Percentiles rank a stretch among this genome's conserved stretches.
These are phyloP conservation scores for Drosophila barbarae DNA, from an alignment of 2,888 invertebrate genomes.

Conservation along the genomic window DNA sequence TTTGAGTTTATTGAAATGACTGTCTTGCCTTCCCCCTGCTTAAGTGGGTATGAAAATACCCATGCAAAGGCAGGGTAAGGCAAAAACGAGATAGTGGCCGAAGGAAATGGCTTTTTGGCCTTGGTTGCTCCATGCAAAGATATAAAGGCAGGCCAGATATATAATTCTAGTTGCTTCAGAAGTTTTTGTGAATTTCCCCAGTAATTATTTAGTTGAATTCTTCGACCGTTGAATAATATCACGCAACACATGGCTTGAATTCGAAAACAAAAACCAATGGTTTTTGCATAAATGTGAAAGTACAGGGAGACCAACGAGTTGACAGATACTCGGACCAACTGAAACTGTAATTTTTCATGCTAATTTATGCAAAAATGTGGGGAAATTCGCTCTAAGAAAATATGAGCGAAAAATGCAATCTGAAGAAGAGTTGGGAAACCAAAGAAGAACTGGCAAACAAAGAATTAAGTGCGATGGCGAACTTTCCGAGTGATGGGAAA, in stretches of 20 bases:
- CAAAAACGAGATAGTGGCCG: conserved; percentile 4
- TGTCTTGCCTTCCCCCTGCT: conserved; percentile 31
- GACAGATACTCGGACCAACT: conserved; percentile 32
- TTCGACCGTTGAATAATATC: conserved; percentile 3
- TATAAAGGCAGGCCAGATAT: conserved; percentile 7
- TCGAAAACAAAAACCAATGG: conserved; percentile 6
- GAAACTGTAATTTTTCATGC: conserved; percentile 61
- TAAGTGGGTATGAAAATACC: conserved; percentile 48
- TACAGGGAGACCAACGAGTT: conserved; percentile 9
- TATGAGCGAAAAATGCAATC: conserved; percentile 35
- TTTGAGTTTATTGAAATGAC: conserved; percentile 34
- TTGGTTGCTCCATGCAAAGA: conserved; percentile 4
- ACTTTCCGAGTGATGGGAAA: conserved; percentile 70
- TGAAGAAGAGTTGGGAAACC: conserved; percentile 31
- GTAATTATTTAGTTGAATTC: conserved; percentile 15
- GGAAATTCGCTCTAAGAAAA: conserved; percentile 53
- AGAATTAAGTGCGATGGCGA: conserved; percentile 29
- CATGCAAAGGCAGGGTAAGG: background rate
- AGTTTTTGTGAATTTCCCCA: background rate
- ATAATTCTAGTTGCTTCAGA: background rate
- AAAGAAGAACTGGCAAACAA: conserved; percentile 29
- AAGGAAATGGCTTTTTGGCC: conserved; percentile 30
- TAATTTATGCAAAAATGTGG: conserved; percentile 65
- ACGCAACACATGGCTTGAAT: conserved; percentile 12
- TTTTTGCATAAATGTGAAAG: conserved; percentile 9